Conservation (phyloP, 2,113 vertebrate genomes). For the Rhabdornis inornatus region DNA sequence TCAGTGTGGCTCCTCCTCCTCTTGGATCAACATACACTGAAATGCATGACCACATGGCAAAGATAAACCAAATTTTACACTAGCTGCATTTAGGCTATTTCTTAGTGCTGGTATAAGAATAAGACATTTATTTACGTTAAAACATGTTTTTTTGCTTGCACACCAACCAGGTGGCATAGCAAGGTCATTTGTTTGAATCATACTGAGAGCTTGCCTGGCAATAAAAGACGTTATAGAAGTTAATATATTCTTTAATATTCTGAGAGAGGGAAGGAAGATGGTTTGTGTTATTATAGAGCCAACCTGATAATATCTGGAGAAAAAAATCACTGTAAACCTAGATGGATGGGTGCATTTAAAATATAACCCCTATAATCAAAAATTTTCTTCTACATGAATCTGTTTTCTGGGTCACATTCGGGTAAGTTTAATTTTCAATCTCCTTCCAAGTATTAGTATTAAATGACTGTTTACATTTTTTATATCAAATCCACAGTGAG, state of each 20-base stretch:
- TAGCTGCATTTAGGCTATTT: neutral
- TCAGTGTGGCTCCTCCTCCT: neutral
- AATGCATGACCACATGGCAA: neutral
- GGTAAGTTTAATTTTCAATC: neutral
- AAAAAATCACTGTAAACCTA: neutral
- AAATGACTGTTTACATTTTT: conserved; percentile 6
- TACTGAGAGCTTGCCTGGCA: conserved; percentile 71
- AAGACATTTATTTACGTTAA: neutral
- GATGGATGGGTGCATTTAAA: neutral
- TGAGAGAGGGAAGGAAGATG: conserved; percentile 76
- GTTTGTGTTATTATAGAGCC: conserved; percentile 73
- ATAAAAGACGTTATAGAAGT: conserved; percentile 80
- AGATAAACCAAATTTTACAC: neutral
- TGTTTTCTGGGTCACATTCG: neutral
- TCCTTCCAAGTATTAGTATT: neutral
- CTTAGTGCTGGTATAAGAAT: neutral
- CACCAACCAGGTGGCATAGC: neutral
- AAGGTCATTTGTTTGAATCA: neutral
- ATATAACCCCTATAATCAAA: neutral
- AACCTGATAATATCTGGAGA: conserved; percentile 76
- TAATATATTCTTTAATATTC: conserved; percentile 82
- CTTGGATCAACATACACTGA: neutral
- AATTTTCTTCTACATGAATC: neutral
- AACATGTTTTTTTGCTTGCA: neutral
- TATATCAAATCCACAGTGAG: neutral